Evolutionary conservation across 2,797 vertebrate species (phyloP), one percentile per base, ranked within the genome.

Genomic region (Acridotheres tristis): DNA sequence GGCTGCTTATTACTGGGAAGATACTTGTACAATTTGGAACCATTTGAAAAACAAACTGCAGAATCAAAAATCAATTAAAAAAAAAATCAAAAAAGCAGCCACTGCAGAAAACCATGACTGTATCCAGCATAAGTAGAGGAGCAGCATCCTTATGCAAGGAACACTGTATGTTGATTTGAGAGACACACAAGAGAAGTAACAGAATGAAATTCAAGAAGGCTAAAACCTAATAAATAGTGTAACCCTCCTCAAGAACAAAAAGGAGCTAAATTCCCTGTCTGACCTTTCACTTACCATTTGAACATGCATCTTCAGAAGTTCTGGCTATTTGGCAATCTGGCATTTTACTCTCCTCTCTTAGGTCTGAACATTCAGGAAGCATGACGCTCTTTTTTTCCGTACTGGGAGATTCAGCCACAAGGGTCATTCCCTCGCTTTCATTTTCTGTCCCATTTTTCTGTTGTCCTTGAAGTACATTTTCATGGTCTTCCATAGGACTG

Each of bases 401-500:
- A 43, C 42, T 42, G 42, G 16, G 13, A 11, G n/a, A 82, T 55
- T 69, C 15, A 75, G 13, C 55, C 57, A 50, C 32, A 75, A 32
- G 19, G 7, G 11, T 62, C 71, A 43, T 50, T 36, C 30, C 27
- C 26, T 48, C 13, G 0, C 27, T 36, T 68, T 42, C 63, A 68
- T 79, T 89, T 88, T 97, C 94, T 89, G 76, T 92, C 26, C 20
- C 53, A 65, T 85, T 95, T 55, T 94, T 92, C 21, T 88, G 87
- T 47, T 67, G 36, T 74, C 62, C 82, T 27, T 91, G 78, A 89
- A 89, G 67, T 34, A 77, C 2, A 3, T 57, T 93, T 75, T 97
- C 95, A 29, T 68, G 85, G 79, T 97, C 96, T 80, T 97, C 96
- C 36, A 94, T 0, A n/a, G 81, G 96, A 40, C 69, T 97, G n/a